phyloP scores from a whole-genome alignment of 2,113 vertebrate genomes.

The Elachura formosa region DNA sequence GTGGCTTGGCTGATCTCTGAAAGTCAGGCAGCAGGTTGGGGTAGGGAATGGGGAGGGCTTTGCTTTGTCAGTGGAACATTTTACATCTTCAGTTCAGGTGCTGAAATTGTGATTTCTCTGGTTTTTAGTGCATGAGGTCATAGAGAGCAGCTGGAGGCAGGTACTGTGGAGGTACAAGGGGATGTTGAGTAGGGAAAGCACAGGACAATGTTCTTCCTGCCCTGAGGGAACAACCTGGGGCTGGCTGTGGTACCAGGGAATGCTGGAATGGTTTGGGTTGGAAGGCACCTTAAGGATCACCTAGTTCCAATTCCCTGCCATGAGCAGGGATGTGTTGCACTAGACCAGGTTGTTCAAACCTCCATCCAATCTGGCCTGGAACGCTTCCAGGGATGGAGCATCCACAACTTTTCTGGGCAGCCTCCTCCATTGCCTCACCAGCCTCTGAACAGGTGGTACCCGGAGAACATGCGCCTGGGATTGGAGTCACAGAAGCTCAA shows the following conservation, averaged over 20 bases:
- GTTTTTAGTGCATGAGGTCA: background rate
- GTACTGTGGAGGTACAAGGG: background rate
- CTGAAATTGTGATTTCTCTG: background rate
- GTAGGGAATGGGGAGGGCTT: background rate
- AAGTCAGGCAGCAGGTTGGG: background rate
- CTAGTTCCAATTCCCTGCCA: background rate
- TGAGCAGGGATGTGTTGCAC: rapidly evolving
- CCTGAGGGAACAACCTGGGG: background rate
- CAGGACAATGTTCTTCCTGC: background rate
- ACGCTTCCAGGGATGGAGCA: background rate
- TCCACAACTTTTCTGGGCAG: background rate
- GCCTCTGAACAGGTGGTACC: background rate
- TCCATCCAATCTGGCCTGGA: background rate
- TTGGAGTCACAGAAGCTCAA: background rate
- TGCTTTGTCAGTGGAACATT: background rate
- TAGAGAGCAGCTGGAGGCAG: background rate
- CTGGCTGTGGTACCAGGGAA: background rate
- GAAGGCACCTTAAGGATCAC: background rate
- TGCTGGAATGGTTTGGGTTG: background rate
- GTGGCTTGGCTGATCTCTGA: background rate
- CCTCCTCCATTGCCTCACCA: background rate
- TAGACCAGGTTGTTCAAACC: background rate
- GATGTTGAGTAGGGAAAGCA: background rate
- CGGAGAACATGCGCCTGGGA: background rate
- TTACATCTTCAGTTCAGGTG: rapidly evolving